Evolutionary conservation across 1,140 invertebrate genomes (phyloP), one percentile per base, ranked within the genome.

Genomic region (Ylistrum balloti): DNA sequence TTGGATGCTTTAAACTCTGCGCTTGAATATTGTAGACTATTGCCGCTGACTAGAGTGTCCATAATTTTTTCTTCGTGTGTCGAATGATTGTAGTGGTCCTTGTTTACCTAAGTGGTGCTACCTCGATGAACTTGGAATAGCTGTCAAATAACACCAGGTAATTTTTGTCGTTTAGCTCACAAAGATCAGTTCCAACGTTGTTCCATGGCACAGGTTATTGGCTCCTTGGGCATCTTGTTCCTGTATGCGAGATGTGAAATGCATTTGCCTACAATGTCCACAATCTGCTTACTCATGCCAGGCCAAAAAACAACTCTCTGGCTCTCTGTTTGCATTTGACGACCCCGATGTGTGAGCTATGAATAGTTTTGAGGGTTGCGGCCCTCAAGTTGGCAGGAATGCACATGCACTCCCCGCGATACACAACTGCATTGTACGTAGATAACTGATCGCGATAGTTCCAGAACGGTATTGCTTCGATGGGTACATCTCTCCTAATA

Each of bases 281-380:
- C 94, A 41, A 97, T 96, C 86, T 97, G 94, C 85, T 95, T 95
- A 95, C n/a, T n/a, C n/a, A n/a, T n/a, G n/a, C n/a, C n/a, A n/a
- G n/a, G n/a, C n/a, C n/a, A n/a, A n/a, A n/a, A n/a, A n/a, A n/a
- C n/a, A n/a, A n/a, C n/a, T n/a, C n/a, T n/a, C n/a, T n/a, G n/a
- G n/a, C n/a, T n/a, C n/a, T n/a, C n/a, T n/a, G n/a, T n/a, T n/a
- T n/a, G n/a, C n/a, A n/a, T n/a, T n/a, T n/a, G n/a, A n/a, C 95
- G 88, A 95, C 93, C 11, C 97, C 96, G 86, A 96, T 34, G 93
- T 97, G 96, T 32, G 94, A 93, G 90, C 95, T 94, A 94, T 97
- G 96, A 86, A 97, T 91, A 86, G 91, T 91, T n/a, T 94, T 88
- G 85, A n/a, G n/a, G n/a, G n/a, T n/a, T n/a, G n/a, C n/a, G n/a